These are phyloP conservation scores for Cosmia trapezina DNA, from an alignment of 2,888 invertebrate genomes.

Conservation along the genomic window DNA sequence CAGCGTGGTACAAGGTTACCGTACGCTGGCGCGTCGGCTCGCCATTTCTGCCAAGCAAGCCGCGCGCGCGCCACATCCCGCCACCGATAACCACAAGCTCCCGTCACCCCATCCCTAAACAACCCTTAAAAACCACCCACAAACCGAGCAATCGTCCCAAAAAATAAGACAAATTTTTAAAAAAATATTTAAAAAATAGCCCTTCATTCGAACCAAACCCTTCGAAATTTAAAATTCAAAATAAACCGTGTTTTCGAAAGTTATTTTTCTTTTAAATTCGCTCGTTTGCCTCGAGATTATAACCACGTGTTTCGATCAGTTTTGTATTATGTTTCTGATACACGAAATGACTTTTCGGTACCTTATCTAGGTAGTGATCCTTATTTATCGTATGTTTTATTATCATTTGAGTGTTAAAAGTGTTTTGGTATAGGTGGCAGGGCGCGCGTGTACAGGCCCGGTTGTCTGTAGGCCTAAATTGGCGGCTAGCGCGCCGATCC, in stretches of 20 bases:
- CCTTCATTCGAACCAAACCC: conserved; percentile 39
- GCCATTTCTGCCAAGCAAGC: conserved; percentile 79
- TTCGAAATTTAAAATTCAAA: conserved; percentile 39
- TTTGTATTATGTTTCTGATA: conserved; percentile 38
- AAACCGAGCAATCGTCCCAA: conserved; percentile 48
- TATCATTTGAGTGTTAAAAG: conserved; percentile 69
- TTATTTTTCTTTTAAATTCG: conserved; percentile 45
- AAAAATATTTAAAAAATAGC: conserved; percentile 12
- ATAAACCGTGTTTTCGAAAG: conserved; percentile 36
- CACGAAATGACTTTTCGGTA: conserved; percentile 58
- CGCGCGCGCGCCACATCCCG: conserved; percentile 78
- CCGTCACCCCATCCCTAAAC: conserved; percentile 57
- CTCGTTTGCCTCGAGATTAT: conserved; percentile 17
- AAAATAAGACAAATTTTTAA: conserved; percentile 12
- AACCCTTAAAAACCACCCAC: conserved; percentile 40
- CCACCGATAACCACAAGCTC: conserved; percentile 49
- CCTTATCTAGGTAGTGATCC: conserved; percentile 75
- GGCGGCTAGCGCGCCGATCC: conserved; percentile 72
- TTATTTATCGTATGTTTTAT: conserved; percentile 70
- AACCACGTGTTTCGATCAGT: conserved; percentile 55
- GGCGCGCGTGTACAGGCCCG: conserved; percentile 67
- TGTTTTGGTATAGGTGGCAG: conserved; percentile 61
- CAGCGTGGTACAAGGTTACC: conserved; percentile 73
- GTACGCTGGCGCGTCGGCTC: conserved; percentile 65
- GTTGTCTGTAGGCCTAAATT: conserved; percentile 82